Percentiles rank a stretch among this genome's conserved stretches.
Evolutionary conservation across 2,888 invertebrate genomes (phyloP).

Genomic region (Lomographa bimaculata): DNA sequence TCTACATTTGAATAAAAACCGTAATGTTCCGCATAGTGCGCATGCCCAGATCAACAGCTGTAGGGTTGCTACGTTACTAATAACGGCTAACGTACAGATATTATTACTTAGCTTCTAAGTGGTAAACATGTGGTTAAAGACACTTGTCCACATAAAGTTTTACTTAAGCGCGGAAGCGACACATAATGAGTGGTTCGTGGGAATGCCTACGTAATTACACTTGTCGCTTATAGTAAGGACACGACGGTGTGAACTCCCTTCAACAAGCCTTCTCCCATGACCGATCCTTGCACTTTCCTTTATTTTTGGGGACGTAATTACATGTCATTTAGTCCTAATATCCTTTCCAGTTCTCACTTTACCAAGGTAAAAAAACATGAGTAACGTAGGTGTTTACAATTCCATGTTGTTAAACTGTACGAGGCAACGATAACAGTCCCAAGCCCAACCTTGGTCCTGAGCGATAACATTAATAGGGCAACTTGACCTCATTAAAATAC

Average conservation of each 20-base stretch:
- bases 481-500: constrained; percentile 32
- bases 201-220: constrained; percentile 52
- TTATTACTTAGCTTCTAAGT: constrained; percentile 32
- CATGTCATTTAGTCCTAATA: constrained; percentile 22
- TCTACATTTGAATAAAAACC: constrained; percentile 76
- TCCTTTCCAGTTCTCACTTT: constrained; percentile 1
- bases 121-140: constrained; percentile 34
- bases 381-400: constrained; percentile 1
- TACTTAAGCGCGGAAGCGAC: constrained; percentile 51
- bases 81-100: constrained; percentile 30
- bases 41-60: constrained; percentile 58
- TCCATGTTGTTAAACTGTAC: constrained; percentile 4
- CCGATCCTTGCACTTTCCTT: constrained; percentile 36
- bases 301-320: constrained; percentile 26
- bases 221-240: constrained; percentile 43
- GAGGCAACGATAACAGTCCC: constrained; percentile 21
- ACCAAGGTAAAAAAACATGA: no score
- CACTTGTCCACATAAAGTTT: constrained; percentile 42
- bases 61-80: constrained; percentile 45
- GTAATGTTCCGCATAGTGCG: constrained; percentile 75
- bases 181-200: constrained; percentile 57
- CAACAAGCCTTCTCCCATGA: constrained; percentile 42
- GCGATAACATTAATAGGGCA: constrained; percentile 47
- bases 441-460: constrained; percentile 44
- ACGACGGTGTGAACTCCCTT: constrained; percentile 38